Evolutionary conservation across 1,140 invertebrate genomes (phyloP), one percentile per base, ranked within the genome.

Genomic region (Solenopsis invicta): DNA sequence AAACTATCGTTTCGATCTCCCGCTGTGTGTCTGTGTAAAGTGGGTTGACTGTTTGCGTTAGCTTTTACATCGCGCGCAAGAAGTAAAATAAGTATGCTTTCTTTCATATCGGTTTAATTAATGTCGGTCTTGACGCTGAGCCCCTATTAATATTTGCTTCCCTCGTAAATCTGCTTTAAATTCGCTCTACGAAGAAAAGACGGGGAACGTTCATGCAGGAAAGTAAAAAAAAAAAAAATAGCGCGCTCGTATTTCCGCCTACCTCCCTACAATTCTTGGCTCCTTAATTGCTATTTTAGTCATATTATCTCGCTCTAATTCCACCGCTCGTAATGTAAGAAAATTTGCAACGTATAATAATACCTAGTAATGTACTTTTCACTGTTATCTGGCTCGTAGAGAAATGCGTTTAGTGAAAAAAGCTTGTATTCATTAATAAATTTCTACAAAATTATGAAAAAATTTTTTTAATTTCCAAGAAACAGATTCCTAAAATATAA

Each of bases 31-130:
- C 29, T n/a, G 24, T 50, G 54, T 61, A 84, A 75, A 45, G 5
- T 10, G 18, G 29, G 29, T 12, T 41, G 74, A 64, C 74, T 67
- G 82, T 78, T 76, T 56, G 81, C 56, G 71, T 41, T 45, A 45
- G 37, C 59, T 67, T 67, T 61, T 75, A 75, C 77, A 52, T 50
- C 41, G 74, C 74, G 61, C 41, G 62, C 74, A 66, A 76, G 74
- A 85, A 66, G 48, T 64, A 66, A 85, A 85, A 85, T 64, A 64
- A 66, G 82, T 56, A 18, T 61, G 82, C 45, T 45, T 62, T 50
- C 61, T 66, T 59, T 52, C 82, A 85, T 84, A 75, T 84, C 69
- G 18, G 69, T 84, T 74, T 84, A 84, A 84, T 84, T 84, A 84
- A 84, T 84, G 80, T 84, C 69, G 69, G 80, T 84, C 69, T 50